Evolutionary conservation across 2,888 invertebrate species (phyloP).

Genomic region (Caenorhabditis becei): DNA sequence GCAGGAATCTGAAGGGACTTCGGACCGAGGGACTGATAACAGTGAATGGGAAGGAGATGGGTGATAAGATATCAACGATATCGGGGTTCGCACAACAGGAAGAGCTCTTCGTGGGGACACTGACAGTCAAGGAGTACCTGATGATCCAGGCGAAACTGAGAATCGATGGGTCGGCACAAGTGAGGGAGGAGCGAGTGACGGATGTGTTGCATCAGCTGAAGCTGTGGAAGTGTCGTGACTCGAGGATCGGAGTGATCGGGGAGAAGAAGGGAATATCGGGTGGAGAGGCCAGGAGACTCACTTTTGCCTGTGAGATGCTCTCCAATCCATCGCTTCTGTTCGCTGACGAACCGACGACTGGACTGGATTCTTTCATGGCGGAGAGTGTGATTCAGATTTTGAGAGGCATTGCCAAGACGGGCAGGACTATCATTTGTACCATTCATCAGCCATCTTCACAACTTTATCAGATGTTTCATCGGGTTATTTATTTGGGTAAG

Average conservation of each 20-base stretch:
- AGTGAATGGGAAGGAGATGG: conserved; percentile 69
- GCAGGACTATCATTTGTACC: conserved; percentile 79
- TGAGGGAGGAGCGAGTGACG: conserved; percentile 41
- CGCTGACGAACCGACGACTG: conserved; percentile 93
- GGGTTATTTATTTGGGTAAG: conserved; percentile 87
- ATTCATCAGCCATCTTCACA: conserved; percentile 80
- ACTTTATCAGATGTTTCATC: conserved; percentile 78
- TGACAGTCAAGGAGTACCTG: conserved; percentile 79
- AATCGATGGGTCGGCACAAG: conserved; percentile 30
- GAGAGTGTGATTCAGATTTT: conserved; percentile 88
- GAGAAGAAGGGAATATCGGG: conserved; percentile 85
- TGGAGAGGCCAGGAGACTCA: conserved; percentile 85
- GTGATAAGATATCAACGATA: conserved; percentile 65
- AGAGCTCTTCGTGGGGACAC: conserved; percentile 76
- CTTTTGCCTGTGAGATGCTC: conserved; percentile 91
- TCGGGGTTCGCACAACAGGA: conserved; percentile 79
- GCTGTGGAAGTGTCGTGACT: conserved; percentile 91
- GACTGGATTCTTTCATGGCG: conserved; percentile 97
- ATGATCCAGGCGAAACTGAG: conserved; percentile 70
- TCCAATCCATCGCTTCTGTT: conserved; percentile 95
- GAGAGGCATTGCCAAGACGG: conserved; percentile 70
- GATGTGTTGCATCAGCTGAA: conserved; percentile 89
- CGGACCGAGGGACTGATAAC: conserved; percentile 77
- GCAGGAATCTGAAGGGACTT: conserved; percentile 72
- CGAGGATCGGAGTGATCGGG: conserved; percentile 92